Conservation (phyloP, 92 coral and sea anemone species). For the Paragorgia papillata region DNA sequence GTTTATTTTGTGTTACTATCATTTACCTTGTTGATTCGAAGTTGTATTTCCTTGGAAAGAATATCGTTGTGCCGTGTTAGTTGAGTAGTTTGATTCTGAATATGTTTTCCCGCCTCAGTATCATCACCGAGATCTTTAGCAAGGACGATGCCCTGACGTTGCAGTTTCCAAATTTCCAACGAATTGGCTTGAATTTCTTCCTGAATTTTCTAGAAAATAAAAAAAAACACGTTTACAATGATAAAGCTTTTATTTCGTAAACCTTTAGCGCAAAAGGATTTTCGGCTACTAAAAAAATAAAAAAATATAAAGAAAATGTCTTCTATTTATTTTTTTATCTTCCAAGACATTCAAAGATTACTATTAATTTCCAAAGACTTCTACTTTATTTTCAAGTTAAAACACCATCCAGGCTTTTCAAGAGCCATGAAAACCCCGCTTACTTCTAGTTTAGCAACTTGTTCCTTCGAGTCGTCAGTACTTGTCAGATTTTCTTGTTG, state of each 20-base stretch:
- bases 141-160: constrained; percentile 4
- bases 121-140: constrained; percentile 21
- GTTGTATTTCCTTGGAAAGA: constrained; percentile 6
- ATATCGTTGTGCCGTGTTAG: constrained; percentile 6
- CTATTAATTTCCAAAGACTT: no score
- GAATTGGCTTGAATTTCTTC: constrained; percentile 19
- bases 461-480: neutral
- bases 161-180: constrained; percentile 30
- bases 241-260: neutral
- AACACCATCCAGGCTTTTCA: no score
- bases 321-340: no score
- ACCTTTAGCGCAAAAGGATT: no score
- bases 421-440: no score
- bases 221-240: no score
- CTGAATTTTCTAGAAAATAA: constrained; percentile 16
- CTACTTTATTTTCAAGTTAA: no score
- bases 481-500: neutral
- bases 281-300: no score
- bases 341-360: no score
- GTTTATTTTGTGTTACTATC: no score
- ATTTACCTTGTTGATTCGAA: constrained; percentile 23
- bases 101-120: neutral
- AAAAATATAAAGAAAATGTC: no score
- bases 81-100: constrained; percentile 8
- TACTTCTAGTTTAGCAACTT: constrained; percentile 23